These are phyloP conservation scores for Hozukius guyotensis DNA, from an alignment of 2,797 vertebrate genomes.

Conservation along the genomic window DNA sequence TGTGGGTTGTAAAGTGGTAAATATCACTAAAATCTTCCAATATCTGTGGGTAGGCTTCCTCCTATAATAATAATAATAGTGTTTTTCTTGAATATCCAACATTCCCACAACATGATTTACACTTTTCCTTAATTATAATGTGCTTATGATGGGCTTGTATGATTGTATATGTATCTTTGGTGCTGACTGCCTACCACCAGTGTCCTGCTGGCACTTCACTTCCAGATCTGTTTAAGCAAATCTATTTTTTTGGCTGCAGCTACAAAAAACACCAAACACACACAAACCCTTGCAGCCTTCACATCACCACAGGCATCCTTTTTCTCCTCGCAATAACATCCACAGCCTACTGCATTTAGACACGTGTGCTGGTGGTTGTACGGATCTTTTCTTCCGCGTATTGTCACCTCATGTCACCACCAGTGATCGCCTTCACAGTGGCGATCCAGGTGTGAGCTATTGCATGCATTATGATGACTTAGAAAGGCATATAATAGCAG, in stretches of 20 bases:
- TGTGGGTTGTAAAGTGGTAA: not conserved
- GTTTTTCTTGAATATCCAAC: not conserved
- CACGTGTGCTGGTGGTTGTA: slow-evolving; percentile 32
- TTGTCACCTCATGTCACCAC: slow-evolving; percentile 50
- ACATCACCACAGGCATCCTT: not conserved
- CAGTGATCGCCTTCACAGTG: slow-evolving; percentile 5
- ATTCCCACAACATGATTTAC: not conserved
- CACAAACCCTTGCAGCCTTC: not conserved
- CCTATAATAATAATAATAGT: not conserved
- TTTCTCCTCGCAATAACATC: not conserved
- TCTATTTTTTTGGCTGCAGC: slow-evolving; percentile 4
- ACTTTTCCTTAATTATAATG: not conserved
- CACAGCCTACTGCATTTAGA: slow-evolving; percentile 1
- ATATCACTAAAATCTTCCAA: not conserved
- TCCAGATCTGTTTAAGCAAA: not conserved
- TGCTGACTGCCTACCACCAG: not conserved
- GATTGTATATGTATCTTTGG: not conserved
- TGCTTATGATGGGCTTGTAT: not conserved
- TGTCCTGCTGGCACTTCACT: not conserved
- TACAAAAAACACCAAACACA: not conserved
- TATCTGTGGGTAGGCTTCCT: not conserved
- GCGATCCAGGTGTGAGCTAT: not conserved
- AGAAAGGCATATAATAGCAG: not conserved
- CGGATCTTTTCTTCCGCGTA: slow-evolving; percentile 25
- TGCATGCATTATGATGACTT: not conserved